A percentile compares a stretch with the other conserved stretches of the same genome.
Conservation (phyloP, 2,797 vertebrate genomes). For the Holocentrus rufus region DNA sequence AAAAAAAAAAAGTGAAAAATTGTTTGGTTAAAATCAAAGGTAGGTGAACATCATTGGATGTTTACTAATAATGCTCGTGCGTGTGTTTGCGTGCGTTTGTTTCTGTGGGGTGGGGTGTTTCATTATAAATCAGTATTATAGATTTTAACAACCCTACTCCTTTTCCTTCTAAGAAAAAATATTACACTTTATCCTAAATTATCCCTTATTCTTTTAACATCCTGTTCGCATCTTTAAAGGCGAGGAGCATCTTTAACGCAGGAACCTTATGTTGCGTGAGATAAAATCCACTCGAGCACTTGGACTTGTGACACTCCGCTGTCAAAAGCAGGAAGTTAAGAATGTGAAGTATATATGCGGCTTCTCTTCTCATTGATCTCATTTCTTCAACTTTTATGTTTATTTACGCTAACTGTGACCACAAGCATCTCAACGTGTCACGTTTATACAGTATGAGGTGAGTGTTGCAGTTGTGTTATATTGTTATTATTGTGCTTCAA, state of each 20-base stretch:
- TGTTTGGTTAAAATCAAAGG: too few relatives aligned
- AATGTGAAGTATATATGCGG: slow-evolving; percentile 64
- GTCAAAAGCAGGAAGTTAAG: slow-evolving; percentile 83
- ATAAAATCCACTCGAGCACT: slow-evolving; percentile 55
- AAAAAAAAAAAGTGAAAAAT: too few relatives aligned
- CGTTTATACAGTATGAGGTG: slow-evolving; percentile 66
- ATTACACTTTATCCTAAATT: too few relatives aligned
- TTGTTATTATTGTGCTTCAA: background rate
- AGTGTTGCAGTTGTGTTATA: slow-evolving; percentile 45
- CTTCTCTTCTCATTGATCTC: slow-evolving; percentile 65
- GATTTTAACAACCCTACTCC: too few relatives aligned
- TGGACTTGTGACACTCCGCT: slow-evolving; percentile 64
- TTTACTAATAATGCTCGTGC: too few relatives aligned
- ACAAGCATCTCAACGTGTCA: slow-evolving; percentile 25
- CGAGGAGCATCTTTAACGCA: background rate
- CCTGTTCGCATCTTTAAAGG: background rate
- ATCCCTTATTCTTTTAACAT: too few relatives aligned
- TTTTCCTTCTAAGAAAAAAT: too few relatives aligned
- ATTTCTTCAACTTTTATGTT: slow-evolving; percentile 56
- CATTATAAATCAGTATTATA: too few relatives aligned
- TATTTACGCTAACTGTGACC: slow-evolving; percentile 31
- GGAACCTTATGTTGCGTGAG: slow-evolving; percentile 58
- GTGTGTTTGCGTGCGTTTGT: too few relatives aligned
- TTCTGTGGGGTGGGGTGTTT: too few relatives aligned
- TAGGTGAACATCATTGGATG: too few relatives aligned